Evolutionary conservation across 2,113 vertebrate genomes (phyloP), one percentile per base, ranked within the genome.

Genomic region (Notarius quadriscutis): DNA sequence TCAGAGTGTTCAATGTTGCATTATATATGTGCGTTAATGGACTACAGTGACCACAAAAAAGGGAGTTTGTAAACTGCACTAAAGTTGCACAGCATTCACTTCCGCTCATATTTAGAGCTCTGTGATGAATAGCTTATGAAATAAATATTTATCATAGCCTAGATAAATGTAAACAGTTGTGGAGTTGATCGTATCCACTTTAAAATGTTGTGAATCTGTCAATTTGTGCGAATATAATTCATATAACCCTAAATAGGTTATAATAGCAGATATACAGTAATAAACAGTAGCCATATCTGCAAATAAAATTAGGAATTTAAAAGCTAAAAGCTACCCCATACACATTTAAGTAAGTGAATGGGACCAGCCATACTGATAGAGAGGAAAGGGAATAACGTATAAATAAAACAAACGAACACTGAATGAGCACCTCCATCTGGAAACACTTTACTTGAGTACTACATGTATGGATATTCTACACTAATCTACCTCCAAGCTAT

Each of bases 1-100:
- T 92, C 91, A 94, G 93, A 93, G 92, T 92, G 90, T 91, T 91
- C 93, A 93, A 87, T 48, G 91, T 91, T 94, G 93, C 95, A 96
- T 96, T 95, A 95, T 94, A 95, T 94, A 96, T 96, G 94, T 91
- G 94, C 92, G 92, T 95, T 96, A 96, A 96, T 96, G 95, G 95
- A 95, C 94, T 92, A 84, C 78, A 82, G 88, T 88, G 87, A 87
- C 89, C 89, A 89, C 92, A 92, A 89, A 85, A 87, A 87, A 88
- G 86, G 87, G 82, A 89, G 84, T 91, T 89, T 89, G 91, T 90
- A 91, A 90, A 91, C 90, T 85, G 86, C 87, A 86, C 75, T 89
- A 75, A 90, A 87, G 83, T 86, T 84, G 80, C 62, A 84, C 63
- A 88, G 87, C 90, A 69, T 85, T 86, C 79, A 83, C 81, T 86